Conservation (phyloP, 2,797 vertebrate genomes). For the Rhinogobio ventralis region DNA sequence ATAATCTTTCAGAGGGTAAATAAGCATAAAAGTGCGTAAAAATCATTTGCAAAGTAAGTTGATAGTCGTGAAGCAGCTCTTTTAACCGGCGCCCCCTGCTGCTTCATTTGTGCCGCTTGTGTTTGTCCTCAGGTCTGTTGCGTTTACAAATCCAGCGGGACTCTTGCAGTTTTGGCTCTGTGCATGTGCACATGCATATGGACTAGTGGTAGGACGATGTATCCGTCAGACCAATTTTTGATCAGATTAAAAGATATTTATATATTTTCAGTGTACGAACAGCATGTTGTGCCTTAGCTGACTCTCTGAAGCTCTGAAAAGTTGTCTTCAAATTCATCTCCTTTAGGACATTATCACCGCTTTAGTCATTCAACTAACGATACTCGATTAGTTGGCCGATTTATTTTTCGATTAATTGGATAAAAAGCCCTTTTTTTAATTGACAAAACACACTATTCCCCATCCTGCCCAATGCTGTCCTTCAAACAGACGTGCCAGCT, state of each 20-base stretch:
- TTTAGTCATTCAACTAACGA: too few species aligned
- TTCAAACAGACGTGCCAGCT: too few species aligned
- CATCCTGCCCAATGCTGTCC: too few species aligned
- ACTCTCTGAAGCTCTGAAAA: neutral
- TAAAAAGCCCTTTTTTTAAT: too few species aligned
- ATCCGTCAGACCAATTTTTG: neutral
- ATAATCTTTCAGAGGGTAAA: constrained; percentile 5
- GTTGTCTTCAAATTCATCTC: too few species aligned
- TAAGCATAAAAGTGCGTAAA: neutral
- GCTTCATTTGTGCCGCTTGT: neutral
- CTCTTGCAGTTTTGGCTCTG: neutral
- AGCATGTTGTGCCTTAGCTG: neutral
- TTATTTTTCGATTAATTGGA: too few species aligned
- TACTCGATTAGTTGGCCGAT: too few species aligned
- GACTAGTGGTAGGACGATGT: neutral
- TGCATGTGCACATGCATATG: neutral
- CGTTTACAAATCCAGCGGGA: neutral
- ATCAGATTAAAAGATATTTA: neutral
- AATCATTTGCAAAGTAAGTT: neutral
- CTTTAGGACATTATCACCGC: too few species aligned
- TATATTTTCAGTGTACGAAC: too few species aligned
- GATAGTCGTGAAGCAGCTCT: neutral
- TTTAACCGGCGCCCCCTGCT: constrained; percentile 23
- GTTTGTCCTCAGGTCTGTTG: neutral
- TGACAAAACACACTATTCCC: too few species aligned